Evolutionary conservation across 2,888 invertebrate species (phyloP), one percentile per base, ranked within the genome.

Genomic region (Masnerella sp.): DNA sequence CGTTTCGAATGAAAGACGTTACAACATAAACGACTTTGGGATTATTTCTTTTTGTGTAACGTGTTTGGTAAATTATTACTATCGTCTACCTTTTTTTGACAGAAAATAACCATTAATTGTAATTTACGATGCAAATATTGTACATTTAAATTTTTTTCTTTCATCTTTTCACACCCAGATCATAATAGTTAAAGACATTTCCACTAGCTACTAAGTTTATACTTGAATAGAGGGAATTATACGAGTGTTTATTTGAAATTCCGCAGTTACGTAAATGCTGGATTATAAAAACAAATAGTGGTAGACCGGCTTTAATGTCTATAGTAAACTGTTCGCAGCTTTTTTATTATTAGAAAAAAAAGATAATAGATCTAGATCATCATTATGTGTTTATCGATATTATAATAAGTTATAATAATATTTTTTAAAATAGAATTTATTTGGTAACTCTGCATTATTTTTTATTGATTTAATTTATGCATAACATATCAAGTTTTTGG

Each of bases 71-170:
- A 58, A 58, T 58, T 36, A 58, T 45, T 36, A 22, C 15, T n/a
- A n/a, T n/a, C 17, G 8, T 8, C 18, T 42, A 42, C 18, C 47
- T 14, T 8, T 30, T 49, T 45, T 58, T 9, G 58, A 59, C 47
- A 47, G n/a, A 59, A 38, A 28, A 11, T 45, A 28, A 22, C 22
- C 34, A 38, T 59, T 5, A 38, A 38, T 28, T 12, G 5, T 47
- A 45, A 59, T 59, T 59, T 47, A 59, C 38, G 25, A 47, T n/a
- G 36, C 12, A 59, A 59, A 59, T 47, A 47, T 59, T 47, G 28
- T 47, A 38, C 2, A 38, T 36, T 32, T 17, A 12, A 18, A 34
- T 7, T 14, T 45, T 47, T 38, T 28, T 18, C 8, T 17, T 9
- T 14, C 4, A 8, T 45, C 12, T 20, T 43, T n/a, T 18, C 20